These are phyloP conservation scores for Meteorus colon DNA, from an alignment of 2,888 invertebrate species.

Conservation along the genomic window DNA sequence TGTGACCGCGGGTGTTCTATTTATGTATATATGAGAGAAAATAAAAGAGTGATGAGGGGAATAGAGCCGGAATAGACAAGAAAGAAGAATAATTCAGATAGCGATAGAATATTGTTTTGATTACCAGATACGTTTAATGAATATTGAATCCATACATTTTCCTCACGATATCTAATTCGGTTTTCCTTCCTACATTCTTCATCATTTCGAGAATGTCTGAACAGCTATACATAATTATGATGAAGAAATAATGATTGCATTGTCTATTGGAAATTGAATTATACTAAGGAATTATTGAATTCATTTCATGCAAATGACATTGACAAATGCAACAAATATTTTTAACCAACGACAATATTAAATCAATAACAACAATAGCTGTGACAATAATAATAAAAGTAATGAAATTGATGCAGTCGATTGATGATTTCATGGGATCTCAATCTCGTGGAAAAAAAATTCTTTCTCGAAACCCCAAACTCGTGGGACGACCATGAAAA, in stretches of 20 bases:
- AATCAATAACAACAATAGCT: neutral
- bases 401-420: neutral
- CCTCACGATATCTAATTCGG: no score
- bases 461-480: slow-evolving; percentile 11
- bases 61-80: neutral
- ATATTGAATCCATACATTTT: no score
- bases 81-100: neutral
- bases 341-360: neutral
- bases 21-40: slow-evolving; percentile 42
- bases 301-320: no score
- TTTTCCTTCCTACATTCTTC: neutral
- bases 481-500: slow-evolving; percentile 49
- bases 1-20: slow-evolving; percentile 53
- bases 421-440: slow-evolving; percentile 25
- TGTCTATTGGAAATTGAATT: no score
- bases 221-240: neutral
- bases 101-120: no score
- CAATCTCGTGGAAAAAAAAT: slow-evolving; percentile 21
- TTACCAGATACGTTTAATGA: no score
- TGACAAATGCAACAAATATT: no score
- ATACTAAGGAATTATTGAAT: no score
- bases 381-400: neutral
- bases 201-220: slow-evolving; percentile 33
- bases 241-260: no score
- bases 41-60: neutral